Base-by-base conservation (phyloP, 2,113 vertebrate species). In the Nothocercus nigrocapillus region DNA sequence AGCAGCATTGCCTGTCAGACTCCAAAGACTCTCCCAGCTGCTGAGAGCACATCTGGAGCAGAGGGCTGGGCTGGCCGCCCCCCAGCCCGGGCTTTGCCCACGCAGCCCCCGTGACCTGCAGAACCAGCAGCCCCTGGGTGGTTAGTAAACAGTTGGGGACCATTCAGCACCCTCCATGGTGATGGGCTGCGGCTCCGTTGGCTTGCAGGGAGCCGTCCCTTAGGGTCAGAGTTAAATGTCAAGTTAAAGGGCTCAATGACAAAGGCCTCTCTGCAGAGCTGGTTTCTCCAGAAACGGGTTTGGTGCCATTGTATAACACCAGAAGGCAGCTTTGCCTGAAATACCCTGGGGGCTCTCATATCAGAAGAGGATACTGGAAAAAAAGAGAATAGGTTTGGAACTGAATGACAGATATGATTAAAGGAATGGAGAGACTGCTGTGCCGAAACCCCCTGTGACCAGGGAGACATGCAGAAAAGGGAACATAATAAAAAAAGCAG, bases 11-110 rank as follows among this genome's bases (percentile, higher is more conserved):
- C 69, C 72, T 0, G 0, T 66, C 47, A n/a, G 53, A 80, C n/a
- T 72, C 40, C 53, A 42, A 38, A 45, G 51, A 18, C 61, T 85
- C 54, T 78, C 85, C 64, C 88, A 95, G 76, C 73, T 88, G 85
- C 88, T 88, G 88, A 61, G 59, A 83, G 3, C 0, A 0, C 6
- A 54, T 49, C 40, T 62, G 25, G 74, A 85, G 75, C 8, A 28
- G 64, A 0, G 1, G 70, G 78, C 72, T 49, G 49, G 10, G 21
- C 49, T 22, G 21, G 49, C 49, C 21, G 17, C 21, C 49, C 87
- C 21, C 44, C 7, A 34, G 85, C 85, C 79, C 80, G 79, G 67
- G 63, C 63, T 87, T 34, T 80, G 38, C 58, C 36, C 34, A 16
- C 24, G 66, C 85, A 70, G 66, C 86, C 77, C 67, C 5, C 44